Conservation (phyloP, 2,797 vertebrate genomes). For the Enteromius argenteus region DNA sequence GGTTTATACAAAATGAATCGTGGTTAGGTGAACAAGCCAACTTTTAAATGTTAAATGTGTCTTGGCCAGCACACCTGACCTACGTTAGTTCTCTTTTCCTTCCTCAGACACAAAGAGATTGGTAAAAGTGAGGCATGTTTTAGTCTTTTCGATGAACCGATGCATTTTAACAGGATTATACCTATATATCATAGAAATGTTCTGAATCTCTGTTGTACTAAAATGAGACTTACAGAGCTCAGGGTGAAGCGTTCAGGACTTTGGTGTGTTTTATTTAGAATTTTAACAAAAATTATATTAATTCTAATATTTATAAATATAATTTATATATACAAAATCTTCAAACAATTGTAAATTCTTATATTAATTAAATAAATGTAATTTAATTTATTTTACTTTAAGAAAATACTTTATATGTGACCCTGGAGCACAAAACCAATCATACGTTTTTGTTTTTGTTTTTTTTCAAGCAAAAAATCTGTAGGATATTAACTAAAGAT, state of each 20-base stretch:
- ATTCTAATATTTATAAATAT: not conserved
- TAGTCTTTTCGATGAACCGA: not conserved
- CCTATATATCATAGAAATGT: not conserved
- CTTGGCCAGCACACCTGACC: constrained; percentile 1
- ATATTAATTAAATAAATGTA: not conserved
- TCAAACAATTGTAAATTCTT: not conserved
- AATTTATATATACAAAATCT: not conserved
- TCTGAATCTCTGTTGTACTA: constrained; percentile 4
- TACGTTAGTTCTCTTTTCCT: not conserved
- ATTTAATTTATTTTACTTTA: not conserved
- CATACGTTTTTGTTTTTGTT: no score
- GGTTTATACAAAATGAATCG: not conserved
- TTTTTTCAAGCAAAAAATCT: no score
- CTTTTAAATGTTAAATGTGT: constrained; percentile 13
- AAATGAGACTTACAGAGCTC: not conserved
- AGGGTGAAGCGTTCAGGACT: not conserved
- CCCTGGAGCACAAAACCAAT: no score
- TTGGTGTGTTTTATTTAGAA: not conserved
- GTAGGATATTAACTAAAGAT: no score
- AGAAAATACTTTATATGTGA: not conserved
- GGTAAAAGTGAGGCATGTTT: not conserved
- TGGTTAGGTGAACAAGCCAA: not conserved
- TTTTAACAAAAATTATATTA: not conserved
- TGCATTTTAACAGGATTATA: not conserved
- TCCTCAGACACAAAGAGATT: not conserved